These are phyloP conservation scores for Chrysolophus pictus DNA, from an alignment of 2,797 vertebrate species.

Conservation along the genomic window DNA sequence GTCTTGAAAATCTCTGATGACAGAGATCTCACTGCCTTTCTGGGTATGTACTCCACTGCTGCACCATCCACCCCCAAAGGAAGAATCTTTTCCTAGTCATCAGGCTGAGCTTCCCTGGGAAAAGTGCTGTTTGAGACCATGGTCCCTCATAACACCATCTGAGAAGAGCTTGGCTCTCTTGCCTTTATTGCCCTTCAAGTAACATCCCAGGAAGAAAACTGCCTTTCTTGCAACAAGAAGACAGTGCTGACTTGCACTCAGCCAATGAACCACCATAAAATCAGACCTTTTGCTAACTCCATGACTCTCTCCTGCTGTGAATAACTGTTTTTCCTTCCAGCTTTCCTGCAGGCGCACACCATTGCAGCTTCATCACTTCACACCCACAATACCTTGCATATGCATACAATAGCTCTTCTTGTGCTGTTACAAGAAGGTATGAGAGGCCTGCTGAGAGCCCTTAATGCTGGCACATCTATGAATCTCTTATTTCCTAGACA, in stretches of 20 bases:
- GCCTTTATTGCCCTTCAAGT: fast-evolving
- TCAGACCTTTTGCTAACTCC: not conserved
- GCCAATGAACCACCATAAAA: not conserved
- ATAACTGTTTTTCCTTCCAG: not conserved
- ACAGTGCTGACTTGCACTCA: not conserved
- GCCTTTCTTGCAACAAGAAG: not conserved
- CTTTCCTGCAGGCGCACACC: not conserved
- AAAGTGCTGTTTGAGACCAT: not conserved
- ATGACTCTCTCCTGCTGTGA: not conserved
- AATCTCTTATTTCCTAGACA: not conserved
- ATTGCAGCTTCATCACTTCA: not conserved
- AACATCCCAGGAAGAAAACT: not conserved
- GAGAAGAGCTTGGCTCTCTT: not conserved
- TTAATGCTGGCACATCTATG: fast-evolving
- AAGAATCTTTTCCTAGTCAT: not conserved
- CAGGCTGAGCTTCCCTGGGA: not conserved
- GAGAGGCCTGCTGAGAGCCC: not conserved
- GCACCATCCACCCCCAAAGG: not conserved
- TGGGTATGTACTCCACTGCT: not conserved
- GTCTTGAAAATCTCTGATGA: not conserved
- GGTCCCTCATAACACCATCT: not conserved
- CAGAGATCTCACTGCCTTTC: not conserved
- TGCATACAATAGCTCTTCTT: not conserved
- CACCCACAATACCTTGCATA: fast-evolving
- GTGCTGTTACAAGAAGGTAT: not conserved